phyloP scores from a whole-genome alignment of 1,140 invertebrate species.

The Zaprionus capensis region DNA sequence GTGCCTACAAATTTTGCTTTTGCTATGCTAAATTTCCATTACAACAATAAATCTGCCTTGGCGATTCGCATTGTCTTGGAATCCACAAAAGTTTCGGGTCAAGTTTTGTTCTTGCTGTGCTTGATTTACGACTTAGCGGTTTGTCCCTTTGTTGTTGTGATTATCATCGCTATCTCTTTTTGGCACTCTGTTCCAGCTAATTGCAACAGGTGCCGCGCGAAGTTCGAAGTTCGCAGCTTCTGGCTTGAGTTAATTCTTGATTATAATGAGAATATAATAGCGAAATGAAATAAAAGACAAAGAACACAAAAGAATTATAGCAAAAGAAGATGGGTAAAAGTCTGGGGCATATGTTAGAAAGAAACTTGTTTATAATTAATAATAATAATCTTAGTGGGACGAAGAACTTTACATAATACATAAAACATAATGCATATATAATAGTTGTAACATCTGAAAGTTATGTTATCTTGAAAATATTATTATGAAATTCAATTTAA shows the following conservation, averaged over 20 bases:
- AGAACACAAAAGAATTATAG: not conserved
- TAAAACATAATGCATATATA: not conserved
- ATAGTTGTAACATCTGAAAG: not conserved
- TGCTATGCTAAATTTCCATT: slow-evolving; percentile 53
- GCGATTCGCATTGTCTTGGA: slow-evolving; percentile 48
- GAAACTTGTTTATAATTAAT: not conserved
- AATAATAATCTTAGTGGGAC: not conserved
- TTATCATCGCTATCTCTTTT: slow-evolving; percentile 29
- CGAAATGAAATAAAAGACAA: not conserved
- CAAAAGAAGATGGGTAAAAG: not conserved
- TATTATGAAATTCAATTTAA: not conserved
- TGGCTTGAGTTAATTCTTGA: slow-evolving; percentile 37
- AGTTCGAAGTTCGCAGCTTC: slow-evolving; percentile 22
- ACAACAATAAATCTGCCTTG: slow-evolving; percentile 50
- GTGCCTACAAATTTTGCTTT: slow-evolving; percentile 31
- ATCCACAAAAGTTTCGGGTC: slow-evolving; percentile 53
- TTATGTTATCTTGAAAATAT: not conserved
- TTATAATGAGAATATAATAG: slow-evolving; percentile 67
- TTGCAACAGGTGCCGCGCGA: slow-evolving; percentile 62
- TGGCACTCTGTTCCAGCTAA: slow-evolving; percentile 43
- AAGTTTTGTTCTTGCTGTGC: slow-evolving; percentile 30
- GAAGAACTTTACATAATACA: not conserved
- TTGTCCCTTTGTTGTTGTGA: not conserved
- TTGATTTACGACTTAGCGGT: slow-evolving; percentile 66
- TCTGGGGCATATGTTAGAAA: not conserved